A percentile compares a stretch with the other conserved stretches of the same genome.
Conservation (phyloP, 2,888 invertebrate genomes). For the Drosophila setosimentum region DNA sequence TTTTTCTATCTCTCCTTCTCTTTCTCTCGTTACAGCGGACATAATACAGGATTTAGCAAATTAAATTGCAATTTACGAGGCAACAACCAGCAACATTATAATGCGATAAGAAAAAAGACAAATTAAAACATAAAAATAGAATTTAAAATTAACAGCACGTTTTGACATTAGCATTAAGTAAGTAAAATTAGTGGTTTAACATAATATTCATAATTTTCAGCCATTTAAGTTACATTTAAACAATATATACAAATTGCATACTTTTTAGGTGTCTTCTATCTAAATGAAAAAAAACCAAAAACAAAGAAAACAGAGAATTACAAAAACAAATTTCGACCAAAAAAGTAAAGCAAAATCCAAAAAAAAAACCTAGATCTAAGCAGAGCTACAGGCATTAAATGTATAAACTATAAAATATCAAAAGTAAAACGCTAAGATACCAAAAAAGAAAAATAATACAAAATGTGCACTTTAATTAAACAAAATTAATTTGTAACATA, state of each 20-base stretch:
- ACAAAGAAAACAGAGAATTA: slow-evolving; percentile 9
- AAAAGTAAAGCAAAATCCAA: slow-evolving; percentile 29
- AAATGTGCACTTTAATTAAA: slow-evolving; percentile 25
- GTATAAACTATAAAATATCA: slow-evolving; percentile 24
- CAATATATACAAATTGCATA: slow-evolving; percentile 22
- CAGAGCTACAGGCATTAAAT: slow-evolving; percentile 32
- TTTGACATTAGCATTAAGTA: slow-evolving; percentile 72
- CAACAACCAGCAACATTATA: slow-evolving; percentile 34
- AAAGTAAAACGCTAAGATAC: slow-evolving; percentile 15
- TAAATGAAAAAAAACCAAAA: slow-evolving; percentile 15
- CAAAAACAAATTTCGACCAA: slow-evolving; percentile 67
- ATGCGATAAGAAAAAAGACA: slow-evolving; percentile 12
- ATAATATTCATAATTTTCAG: slow-evolving; percentile 41
- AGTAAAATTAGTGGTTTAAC: slow-evolving; percentile 54
- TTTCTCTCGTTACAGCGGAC: slow-evolving; percentile 71
- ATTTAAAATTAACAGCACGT: slow-evolving; percentile 48
- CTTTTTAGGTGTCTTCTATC: slow-evolving; percentile 40
- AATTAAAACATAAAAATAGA: slow-evolving; percentile 18
- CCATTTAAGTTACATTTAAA: slow-evolving; percentile 49
- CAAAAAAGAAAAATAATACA: background rate
- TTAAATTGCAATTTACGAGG: slow-evolving; percentile 72
- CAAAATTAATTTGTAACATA: slow-evolving; percentile 24
- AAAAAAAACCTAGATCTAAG: slow-evolving; percentile 35
- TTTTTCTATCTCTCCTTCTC: background rate
- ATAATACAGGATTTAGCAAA: slow-evolving; percentile 83